Evolutionary conservation across 37 sponge, comb jelly and placozoan species (phyloP).

Genomic region (Aplysina aerophoba): DNA sequence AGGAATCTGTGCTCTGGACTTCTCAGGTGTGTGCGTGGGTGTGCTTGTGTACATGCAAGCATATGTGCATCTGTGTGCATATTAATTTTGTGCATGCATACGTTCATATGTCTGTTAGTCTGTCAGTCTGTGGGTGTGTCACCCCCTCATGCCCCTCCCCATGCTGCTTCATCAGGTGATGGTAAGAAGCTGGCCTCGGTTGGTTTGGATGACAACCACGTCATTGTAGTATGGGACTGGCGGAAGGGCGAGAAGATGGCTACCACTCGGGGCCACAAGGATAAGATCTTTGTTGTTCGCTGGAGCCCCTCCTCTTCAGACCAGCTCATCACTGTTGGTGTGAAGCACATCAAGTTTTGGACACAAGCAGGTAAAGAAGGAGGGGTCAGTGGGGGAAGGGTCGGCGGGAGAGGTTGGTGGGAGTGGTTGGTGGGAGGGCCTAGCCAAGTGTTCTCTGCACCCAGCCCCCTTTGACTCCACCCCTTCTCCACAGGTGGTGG

Average conservation of each 20-base stretch:
- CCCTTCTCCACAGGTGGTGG: constrained; percentile 72
- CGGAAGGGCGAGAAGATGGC: constrained; percentile 87
- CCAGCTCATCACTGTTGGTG: constrained; percentile 88
- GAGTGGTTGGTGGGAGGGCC: neutral
- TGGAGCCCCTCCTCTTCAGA: constrained; percentile 82
- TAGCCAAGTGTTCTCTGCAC: neutral
- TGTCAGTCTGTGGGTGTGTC: neutral
- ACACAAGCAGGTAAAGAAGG: constrained; percentile 57
- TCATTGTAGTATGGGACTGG: constrained; percentile 95
- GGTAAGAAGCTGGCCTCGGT: constrained; percentile 93
- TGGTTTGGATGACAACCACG: constrained; percentile 94
- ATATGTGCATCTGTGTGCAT: neutral
- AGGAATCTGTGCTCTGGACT: constrained; percentile 86
- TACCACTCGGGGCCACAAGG: constrained; percentile 90
- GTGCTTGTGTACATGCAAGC: no score
- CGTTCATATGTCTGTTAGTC: neutral
- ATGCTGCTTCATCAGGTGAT: constrained; percentile 56
- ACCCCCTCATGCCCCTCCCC: no score
- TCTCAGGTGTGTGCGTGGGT: constrained; percentile 68
- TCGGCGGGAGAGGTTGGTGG: neutral
- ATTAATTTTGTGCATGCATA: no score
- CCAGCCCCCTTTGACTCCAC: neutral
- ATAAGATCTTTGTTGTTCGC: constrained; percentile 85
- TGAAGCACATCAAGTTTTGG: constrained; percentile 98
- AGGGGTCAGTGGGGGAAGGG: neutral